A percentile compares a stretch with the other conserved stretches of the same genome.
phyloP scores from a whole-genome alignment of 2,888 invertebrate species.

The Rotaria socialis region DNA sequence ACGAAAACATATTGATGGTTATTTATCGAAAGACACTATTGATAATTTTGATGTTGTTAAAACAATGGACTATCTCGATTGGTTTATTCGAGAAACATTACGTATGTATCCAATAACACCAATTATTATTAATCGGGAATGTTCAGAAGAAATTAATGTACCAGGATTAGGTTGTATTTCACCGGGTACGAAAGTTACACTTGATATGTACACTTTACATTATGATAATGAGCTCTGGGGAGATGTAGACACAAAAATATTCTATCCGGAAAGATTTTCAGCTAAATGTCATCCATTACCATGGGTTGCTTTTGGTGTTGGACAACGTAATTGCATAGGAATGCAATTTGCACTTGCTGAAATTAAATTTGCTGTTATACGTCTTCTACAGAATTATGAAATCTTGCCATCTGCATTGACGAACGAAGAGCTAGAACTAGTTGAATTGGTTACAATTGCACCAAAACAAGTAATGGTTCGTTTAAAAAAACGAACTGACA shows the following conservation, averaged over 20 bases:
- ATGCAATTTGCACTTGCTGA: neutral
- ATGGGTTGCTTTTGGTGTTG: conserved; percentile 50
- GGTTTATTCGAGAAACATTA: conserved; percentile 42
- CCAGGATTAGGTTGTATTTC: conserved; percentile 35
- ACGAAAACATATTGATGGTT: conserved; percentile 25
- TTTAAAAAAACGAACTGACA: neutral
- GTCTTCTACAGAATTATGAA: neutral
- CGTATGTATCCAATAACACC: conserved; percentile 44
- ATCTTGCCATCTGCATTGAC: neutral
- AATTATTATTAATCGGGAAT: conserved; percentile 41
- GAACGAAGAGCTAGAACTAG: neutral
- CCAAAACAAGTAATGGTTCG: neutral
- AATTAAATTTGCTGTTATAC: neutral
- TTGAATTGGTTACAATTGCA: neutral
- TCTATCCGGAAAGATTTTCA: conserved; percentile 45
- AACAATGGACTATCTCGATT: conserved; percentile 42
- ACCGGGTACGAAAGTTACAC: conserved; percentile 37
- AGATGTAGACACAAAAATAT: conserved; percentile 39
- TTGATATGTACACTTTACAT: conserved; percentile 44
- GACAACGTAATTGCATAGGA: conserved; percentile 52
- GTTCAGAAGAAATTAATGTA: conserved; percentile 35
- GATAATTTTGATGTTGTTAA: neutral
- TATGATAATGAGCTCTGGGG: conserved; percentile 42
- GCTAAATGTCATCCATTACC: conserved; percentile 39
- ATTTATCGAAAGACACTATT: neutral